Evolutionary conservation across 2,797 vertebrate species (phyloP).

Genomic region (Podarcis lilfordi): DNA sequence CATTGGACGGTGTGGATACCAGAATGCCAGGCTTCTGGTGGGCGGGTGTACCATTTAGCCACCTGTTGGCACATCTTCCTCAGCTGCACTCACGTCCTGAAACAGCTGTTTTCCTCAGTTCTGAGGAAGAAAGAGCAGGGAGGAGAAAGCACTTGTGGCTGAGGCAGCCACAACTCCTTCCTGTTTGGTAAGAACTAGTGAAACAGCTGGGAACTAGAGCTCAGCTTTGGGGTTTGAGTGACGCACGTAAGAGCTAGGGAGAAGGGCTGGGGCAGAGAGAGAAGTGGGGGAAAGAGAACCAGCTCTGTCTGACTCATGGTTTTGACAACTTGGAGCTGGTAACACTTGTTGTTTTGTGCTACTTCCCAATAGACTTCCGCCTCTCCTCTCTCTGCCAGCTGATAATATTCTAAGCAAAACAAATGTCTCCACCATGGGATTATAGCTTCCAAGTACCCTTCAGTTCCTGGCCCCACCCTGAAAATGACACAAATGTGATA

Average conservation of each 20-base stretch:
- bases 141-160: constrained; percentile 8
- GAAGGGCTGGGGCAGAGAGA: neutral
- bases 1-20: neutral
- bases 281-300: constrained; percentile 16
- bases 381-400: neutral
- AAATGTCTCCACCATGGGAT: neutral
- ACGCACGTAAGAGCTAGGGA: neutral
- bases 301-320: neutral
- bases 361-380: neutral
- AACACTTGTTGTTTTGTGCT: neutral
- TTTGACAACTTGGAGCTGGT: neutral
- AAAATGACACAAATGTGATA: neutral
- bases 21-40: neutral
- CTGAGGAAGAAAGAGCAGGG: neutral
- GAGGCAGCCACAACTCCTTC: constrained; percentile 8
- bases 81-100: neutral
- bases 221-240: neutral
- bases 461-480: too few relatives aligned
- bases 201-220: neutral
- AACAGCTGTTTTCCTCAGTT: neutral
- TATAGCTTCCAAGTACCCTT: neutral
- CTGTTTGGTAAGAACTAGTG: neutral
- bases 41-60: neutral
- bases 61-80: neutral
- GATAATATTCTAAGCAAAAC: neutral